phyloP scores from a whole-genome alignment of 2,113 vertebrate genomes.

The Gobio gobio region DNA sequence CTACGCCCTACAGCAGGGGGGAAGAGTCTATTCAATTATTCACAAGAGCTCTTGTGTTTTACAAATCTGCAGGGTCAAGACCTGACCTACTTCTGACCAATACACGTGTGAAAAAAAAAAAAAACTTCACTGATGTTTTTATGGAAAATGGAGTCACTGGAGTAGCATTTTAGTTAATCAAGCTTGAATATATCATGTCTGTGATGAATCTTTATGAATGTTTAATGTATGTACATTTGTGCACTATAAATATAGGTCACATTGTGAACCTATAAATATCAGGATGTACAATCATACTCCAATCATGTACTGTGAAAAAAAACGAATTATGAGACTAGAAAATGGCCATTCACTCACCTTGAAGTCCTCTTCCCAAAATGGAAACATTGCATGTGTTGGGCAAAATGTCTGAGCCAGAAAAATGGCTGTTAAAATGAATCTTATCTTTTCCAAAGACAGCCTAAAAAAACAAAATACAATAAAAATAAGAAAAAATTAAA shows the following conservation, averaged over 20 bases:
- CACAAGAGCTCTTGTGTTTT: conserved; percentile 62
- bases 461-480: conserved; percentile 66
- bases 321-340: not conserved
- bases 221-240: not conserved
- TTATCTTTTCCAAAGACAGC: conserved; percentile 80
- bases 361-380: conserved; percentile 82
- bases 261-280: not conserved
- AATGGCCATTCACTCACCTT: conserved; percentile 76
- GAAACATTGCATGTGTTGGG: conserved; percentile 96
- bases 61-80: conserved; percentile 63
- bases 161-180: not conserved
- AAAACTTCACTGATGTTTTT: not conserved
- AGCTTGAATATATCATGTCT: not conserved
- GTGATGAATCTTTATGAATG: not conserved
- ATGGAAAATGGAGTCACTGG: not conserved
- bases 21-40: conserved; percentile 60
- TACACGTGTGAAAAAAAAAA: not conserved
- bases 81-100: conserved; percentile 50
- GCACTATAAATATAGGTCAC: not conserved
- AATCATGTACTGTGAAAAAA: not conserved
- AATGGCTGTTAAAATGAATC: conserved; percentile 85
- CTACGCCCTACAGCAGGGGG: conserved; percentile 74
- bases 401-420: conserved; percentile 78
- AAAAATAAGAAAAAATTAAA: not conserved
- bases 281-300: not conserved